These are phyloP conservation scores for Astyanax mexicanus DNA, from an alignment of 2,797 vertebrate species.

Conservation along the genomic window DNA sequence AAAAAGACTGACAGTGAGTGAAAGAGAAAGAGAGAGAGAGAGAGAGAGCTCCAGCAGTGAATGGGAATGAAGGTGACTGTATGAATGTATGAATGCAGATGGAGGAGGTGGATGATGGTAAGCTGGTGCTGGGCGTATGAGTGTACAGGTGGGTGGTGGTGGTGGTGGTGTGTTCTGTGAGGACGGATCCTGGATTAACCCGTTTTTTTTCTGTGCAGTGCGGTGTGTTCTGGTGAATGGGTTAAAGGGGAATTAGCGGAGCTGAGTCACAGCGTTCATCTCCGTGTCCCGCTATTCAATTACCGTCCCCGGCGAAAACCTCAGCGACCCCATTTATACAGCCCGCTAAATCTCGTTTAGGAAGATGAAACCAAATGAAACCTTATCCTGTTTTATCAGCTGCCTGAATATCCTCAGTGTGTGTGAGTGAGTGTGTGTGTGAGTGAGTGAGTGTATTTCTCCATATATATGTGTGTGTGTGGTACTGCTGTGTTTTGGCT, in stretches of 20 bases:
- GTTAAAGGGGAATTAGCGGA: slow-evolving; percentile 15
- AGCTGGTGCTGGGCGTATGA: neutral
- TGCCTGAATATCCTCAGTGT: neutral
- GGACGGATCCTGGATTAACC: slow-evolving; percentile 32
- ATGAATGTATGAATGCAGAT: neutral
- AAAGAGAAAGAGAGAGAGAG: neutral
- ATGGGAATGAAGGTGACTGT: neutral
- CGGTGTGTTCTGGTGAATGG: neutral
- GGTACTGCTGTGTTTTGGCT: neutral
- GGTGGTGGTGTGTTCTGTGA: neutral
- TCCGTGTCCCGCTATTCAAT: neutral
- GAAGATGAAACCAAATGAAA: slow-evolving; percentile 4
- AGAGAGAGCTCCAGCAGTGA: neutral
- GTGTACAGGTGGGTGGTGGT: neutral
- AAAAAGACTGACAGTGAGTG: neutral
- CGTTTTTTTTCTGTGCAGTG: slow-evolving; percentile 15
- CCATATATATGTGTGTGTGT: neutral
- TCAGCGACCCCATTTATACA: slow-evolving; percentile 3
- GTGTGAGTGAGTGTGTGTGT: neutral
- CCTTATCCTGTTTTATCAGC: slow-evolving; percentile 5
- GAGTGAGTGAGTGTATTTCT: neutral
- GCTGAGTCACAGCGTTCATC: neutral
- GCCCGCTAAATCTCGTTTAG: neutral
- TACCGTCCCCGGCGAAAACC: neutral
- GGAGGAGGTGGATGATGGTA: neutral